phyloP scores from a whole-genome alignment of 2,797 vertebrate species.

The Lepidocolaptes lacrymiger region DNA sequence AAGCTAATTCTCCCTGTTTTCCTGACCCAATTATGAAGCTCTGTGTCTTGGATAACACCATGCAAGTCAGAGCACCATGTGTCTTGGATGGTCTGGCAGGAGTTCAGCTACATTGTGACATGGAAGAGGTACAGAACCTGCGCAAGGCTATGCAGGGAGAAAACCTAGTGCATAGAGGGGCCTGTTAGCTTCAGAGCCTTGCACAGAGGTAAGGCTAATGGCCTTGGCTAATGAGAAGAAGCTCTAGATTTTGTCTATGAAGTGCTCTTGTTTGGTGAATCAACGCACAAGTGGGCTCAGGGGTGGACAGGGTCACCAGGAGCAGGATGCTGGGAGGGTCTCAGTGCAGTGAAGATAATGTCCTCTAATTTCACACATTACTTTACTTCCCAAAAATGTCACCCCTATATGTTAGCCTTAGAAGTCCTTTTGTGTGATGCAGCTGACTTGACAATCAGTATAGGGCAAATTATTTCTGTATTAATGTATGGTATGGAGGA shows the following conservation, averaged over 20 bases:
- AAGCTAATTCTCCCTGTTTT: background rate
- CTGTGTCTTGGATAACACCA: background rate
- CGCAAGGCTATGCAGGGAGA: background rate
- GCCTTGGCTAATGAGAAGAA: background rate
- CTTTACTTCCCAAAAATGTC: background rate
- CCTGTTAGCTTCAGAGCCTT: background rate
- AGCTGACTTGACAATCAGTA: background rate
- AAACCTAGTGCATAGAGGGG: background rate
- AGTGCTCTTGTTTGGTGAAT: background rate
- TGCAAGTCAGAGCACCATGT: background rate
- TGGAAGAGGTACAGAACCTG: background rate
- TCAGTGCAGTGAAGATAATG: background rate
- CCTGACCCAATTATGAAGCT: background rate
- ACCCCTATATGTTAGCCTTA: background rate
- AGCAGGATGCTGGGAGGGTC: background rate
- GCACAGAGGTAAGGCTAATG: background rate
- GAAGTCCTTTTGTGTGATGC: background rate
- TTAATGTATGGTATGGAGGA: background rate
- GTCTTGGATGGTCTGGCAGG: background rate
- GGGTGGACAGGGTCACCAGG: background rate
- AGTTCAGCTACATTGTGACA: background rate
- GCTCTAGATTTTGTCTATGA: background rate
- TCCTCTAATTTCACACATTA: background rate
- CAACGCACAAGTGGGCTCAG: background rate
- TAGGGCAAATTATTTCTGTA: background rate